Evolutionary conservation across 2,113 vertebrate species (phyloP).

Genomic region (Podiceps cristatus): DNA sequence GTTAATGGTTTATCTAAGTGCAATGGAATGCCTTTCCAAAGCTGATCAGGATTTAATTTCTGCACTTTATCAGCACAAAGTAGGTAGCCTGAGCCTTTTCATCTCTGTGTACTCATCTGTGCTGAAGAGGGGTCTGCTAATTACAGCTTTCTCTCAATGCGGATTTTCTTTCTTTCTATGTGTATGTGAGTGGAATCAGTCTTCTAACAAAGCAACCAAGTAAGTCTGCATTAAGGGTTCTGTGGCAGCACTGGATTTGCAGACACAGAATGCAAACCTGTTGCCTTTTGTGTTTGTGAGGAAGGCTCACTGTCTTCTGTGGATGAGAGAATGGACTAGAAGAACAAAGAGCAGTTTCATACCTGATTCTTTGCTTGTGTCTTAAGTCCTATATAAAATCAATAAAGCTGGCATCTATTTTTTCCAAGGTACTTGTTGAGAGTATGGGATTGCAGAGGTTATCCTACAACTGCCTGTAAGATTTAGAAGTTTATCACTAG

Average conservation of each 20-base stretch:
- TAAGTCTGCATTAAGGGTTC: not conserved
- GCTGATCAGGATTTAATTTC: constrained; percentile 21
- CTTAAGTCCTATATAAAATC: not conserved
- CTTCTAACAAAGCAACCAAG: not conserved
- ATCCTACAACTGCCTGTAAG: not conserved
- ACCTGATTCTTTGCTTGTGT: not conserved
- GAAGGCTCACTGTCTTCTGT: not conserved
- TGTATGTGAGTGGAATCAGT: constrained; percentile 2
- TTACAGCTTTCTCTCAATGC: constrained; percentile 37
- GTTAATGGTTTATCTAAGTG: constrained; percentile 3
- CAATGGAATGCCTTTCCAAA: not conserved
- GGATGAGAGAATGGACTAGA: not conserved
- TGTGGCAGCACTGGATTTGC: not conserved
- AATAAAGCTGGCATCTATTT: not conserved
- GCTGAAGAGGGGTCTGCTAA: constrained; percentile 59
- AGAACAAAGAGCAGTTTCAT: not conserved
- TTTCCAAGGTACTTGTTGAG: not conserved
- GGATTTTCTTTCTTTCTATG: constrained; percentile 22
- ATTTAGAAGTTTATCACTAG: not conserved
- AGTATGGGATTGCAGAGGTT: not conserved
- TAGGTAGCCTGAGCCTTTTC: constrained; percentile 46
- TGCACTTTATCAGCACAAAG: constrained; percentile 9
- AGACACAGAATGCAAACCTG: not conserved
- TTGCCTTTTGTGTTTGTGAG: not conserved
- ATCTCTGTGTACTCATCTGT: constrained; percentile 25